These are phyloP conservation scores for Mechanitis messenoides DNA, from an alignment of 2,888 invertebrate species.

Conservation along the genomic window DNA sequence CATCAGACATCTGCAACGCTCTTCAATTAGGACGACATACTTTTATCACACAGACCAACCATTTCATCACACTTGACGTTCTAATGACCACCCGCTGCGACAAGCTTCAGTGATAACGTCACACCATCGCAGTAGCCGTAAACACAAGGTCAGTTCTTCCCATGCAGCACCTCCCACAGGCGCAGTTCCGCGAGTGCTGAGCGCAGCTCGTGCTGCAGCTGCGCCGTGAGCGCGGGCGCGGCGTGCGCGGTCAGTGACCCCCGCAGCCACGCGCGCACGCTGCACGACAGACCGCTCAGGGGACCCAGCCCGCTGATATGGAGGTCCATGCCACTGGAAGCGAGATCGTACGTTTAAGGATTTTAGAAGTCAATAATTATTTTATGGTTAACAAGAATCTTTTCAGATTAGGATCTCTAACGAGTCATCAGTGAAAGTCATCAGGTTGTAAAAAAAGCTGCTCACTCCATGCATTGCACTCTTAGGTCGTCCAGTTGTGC, in stretches of 20 bases:
- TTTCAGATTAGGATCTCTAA: no score
- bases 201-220: slow-evolving; percentile 53
- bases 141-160: slow-evolving; percentile 31
- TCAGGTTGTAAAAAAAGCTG: neutral
- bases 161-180: slow-evolving; percentile 56
- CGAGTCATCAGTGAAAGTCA: no score
- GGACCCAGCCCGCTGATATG: slow-evolving; percentile 68
- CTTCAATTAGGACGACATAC: no score
- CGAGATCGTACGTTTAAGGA: neutral
- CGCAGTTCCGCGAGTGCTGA: slow-evolving; percentile 56
- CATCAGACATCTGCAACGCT: no score
- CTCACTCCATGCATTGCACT: slow-evolving; percentile 59
- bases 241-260: slow-evolving; percentile 42
- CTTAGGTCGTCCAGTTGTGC: slow-evolving; percentile 61
- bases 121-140: neutral
- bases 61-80: no score
- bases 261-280: slow-evolving; percentile 40
- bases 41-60: no score
- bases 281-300: slow-evolving; percentile 50
- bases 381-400: no score
- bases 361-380: neutral
- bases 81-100: neutral
- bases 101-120: neutral
- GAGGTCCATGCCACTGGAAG: slow-evolving; percentile 57
- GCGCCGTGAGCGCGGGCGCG: slow-evolving; percentile 50